Conservation (phyloP, 1,140 invertebrate species). For the Proctacanthus coquilletti region DNA sequence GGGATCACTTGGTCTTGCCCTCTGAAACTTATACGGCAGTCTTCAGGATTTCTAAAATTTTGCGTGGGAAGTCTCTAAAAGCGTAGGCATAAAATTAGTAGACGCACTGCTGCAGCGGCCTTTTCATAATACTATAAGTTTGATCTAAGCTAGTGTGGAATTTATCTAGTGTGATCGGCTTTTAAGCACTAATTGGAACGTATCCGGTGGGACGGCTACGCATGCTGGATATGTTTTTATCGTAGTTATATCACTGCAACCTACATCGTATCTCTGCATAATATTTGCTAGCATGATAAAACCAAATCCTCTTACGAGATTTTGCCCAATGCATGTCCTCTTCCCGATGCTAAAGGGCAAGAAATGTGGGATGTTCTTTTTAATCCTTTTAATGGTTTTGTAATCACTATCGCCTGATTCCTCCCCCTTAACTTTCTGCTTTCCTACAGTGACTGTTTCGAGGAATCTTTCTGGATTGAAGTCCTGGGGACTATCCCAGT, state of each 20-base stretch:
- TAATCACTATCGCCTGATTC: not conserved
- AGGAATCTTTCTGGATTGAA: constrained; percentile 58
- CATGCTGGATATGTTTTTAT: constrained; percentile 43
- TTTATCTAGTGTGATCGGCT: too few relatives aligned
- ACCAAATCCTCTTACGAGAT: constrained; percentile 52
- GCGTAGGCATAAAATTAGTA: too few relatives aligned
- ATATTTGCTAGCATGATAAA: constrained; percentile 52
- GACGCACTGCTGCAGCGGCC: too few relatives aligned
- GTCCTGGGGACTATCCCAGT: constrained; percentile 53
- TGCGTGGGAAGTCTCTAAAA: too few relatives aligned
- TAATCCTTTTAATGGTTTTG: not conserved
- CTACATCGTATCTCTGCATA: constrained; percentile 52
- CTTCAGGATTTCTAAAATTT: too few relatives aligned
- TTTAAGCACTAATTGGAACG: too few relatives aligned
- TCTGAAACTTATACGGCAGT: too few relatives aligned
- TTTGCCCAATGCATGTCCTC: constrained; percentile 70
- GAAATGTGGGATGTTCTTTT: constrained; percentile 42
- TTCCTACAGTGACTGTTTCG: constrained; percentile 21
- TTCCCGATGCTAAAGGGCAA: constrained; percentile 69
- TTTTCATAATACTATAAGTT: too few relatives aligned
- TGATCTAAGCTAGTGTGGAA: too few relatives aligned
- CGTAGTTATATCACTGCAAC: constrained; percentile 32
- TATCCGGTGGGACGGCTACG: constrained; percentile 47
- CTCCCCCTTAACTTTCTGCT: not conserved
- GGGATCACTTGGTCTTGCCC: too few relatives aligned